phyloP scores from a whole-genome alignment of 2,797 vertebrate species.

The Momotus momota region DNA sequence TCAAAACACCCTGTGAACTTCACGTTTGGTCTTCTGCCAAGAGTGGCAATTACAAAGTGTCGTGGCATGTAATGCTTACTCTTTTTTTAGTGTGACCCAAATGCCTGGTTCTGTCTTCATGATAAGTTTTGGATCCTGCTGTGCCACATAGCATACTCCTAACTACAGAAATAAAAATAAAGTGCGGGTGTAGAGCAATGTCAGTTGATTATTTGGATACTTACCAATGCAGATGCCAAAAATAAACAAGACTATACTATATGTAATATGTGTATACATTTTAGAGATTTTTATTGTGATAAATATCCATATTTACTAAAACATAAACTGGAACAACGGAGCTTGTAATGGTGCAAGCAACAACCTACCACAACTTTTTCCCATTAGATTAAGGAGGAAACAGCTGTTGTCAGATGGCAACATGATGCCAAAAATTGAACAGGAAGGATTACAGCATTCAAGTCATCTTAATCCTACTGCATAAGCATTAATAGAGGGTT shows the following conservation, averaged over 20 bases:
- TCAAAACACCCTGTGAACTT: background rate
- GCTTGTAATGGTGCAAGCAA: background rate
- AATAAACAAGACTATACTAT: background rate
- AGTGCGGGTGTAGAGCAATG: background rate
- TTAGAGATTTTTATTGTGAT: background rate
- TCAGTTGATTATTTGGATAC: background rate
- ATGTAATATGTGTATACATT: background rate
- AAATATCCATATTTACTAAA: background rate
- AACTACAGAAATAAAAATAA: background rate
- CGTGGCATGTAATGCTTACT: background rate
- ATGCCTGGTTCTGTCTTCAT: background rate
- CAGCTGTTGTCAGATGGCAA: conserved; percentile 10
- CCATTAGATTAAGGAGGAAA: background rate
- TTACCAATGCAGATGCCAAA: background rate
- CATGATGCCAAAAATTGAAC: background rate
- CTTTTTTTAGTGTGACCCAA: background rate
- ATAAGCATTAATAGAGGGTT: conserved; percentile 11
- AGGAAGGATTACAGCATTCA: conserved; percentile 46
- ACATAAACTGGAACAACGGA: background rate
- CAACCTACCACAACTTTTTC: background rate
- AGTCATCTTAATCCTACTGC: conserved; percentile 24
- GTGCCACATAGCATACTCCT: background rate
- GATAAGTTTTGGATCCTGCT: background rate
- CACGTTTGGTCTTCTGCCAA: background rate
- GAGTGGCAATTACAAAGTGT: background rate